Evolutionary conservation across 2,888 invertebrate species (phyloP).

Genomic region (Scaeva pyrastri): DNA sequence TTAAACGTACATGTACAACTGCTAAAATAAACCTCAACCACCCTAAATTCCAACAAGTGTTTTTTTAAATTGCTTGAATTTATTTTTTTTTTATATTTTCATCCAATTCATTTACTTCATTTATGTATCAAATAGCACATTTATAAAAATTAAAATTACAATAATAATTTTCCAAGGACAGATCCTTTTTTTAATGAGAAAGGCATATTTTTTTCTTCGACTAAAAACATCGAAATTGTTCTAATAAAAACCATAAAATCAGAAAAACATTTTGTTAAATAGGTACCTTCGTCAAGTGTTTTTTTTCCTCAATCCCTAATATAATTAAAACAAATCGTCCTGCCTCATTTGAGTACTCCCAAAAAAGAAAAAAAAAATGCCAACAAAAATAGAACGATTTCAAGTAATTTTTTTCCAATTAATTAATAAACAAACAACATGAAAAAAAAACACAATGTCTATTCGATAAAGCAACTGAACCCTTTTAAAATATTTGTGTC

Average conservation of each 20-base stretch:
- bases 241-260: neutral
- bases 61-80: no score
- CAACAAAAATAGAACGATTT: neutral
- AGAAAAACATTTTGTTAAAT: neutral
- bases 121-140: no score
- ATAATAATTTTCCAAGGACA: no score
- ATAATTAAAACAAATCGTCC: conserved; percentile 2
- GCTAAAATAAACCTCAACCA: no score
- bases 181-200: no score
- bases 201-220: no score
- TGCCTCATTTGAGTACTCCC: neutral
- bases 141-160: no score
- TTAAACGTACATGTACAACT: no score
- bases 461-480: neutral
- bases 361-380: neutral
- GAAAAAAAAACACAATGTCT: conserved; percentile 9
- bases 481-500: conserved; percentile 7
- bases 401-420: conserved; percentile 23
- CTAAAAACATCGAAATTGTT: no score
- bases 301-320: neutral
- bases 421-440: neutral
- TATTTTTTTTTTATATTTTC: no score
- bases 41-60: no score
- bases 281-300: conserved; percentile 1
- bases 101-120: no score